Evolutionary conservation across 2,888 invertebrate genomes (phyloP).

Genomic region (Torymus auratus): DNA sequence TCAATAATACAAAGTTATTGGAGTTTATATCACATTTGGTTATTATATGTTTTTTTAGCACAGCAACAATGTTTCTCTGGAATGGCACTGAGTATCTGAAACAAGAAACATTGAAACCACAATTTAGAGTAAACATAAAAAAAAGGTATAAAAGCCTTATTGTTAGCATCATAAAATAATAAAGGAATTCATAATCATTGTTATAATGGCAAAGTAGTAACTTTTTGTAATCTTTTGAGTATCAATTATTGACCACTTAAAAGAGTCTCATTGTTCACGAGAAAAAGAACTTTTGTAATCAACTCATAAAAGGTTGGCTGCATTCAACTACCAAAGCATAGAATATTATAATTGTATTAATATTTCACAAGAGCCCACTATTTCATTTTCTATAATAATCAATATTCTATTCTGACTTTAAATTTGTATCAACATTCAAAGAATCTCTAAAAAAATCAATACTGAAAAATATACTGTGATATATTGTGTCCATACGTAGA

Average conservation of each 20-base stretch:
- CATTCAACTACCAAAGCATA: conserved; percentile 12
- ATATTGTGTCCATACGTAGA: too few relatives aligned
- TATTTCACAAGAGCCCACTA: too few relatives aligned
- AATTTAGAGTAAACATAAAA: conserved; percentile 18
- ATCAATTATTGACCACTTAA: conserved; percentile 11
- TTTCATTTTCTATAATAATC: too few relatives aligned
- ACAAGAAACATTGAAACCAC: conserved; percentile 21
- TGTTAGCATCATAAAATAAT: background rate
- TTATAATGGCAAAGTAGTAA: too few relatives aligned
- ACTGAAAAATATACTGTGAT: background rate
- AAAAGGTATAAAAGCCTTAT: background rate
- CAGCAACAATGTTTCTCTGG: conserved; percentile 67
- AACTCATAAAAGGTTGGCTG: conserved; percentile 36
- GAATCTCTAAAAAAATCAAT: background rate
- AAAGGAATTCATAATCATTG: background rate
- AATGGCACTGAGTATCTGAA: conserved; percentile 72
- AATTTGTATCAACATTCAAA: too few relatives aligned
- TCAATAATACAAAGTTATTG: conserved; percentile 51
- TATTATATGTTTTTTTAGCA: conserved; percentile 64
- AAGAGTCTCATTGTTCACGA: conserved; percentile 15
- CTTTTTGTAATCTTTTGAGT: conserved; percentile 27
- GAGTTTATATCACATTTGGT: conserved; percentile 50
- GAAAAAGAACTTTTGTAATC: conserved; percentile 28
- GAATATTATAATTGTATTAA: conserved; percentile 8
- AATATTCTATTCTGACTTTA: too few relatives aligned